Conservation (phyloP, 2,888 invertebrate species). For the Sisyra terminalis region DNA sequence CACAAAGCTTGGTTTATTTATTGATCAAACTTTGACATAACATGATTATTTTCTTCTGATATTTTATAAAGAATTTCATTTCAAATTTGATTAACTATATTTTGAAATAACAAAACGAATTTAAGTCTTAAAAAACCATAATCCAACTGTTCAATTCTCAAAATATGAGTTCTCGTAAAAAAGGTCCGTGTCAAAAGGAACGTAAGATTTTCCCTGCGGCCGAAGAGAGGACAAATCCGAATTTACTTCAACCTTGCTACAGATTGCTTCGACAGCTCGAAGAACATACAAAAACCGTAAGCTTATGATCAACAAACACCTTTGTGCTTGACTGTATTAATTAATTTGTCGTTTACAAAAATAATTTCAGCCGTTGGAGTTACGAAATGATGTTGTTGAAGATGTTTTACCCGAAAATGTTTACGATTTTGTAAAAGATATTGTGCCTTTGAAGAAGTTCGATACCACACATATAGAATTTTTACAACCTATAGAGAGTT, state of each 20-base stretch:
- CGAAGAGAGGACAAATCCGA: slow-evolving; percentile 16
- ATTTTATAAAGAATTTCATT: background rate
- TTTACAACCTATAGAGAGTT: too few relatives aligned
- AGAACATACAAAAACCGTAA: slow-evolving; percentile 18
- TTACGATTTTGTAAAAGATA: background rate
- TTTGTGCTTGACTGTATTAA: too few relatives aligned
- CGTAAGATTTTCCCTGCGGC: slow-evolving; percentile 13
- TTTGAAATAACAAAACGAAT: too few relatives aligned
- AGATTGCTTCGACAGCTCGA: slow-evolving; percentile 19
- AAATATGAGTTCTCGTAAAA: background rate
- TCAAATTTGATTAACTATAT: background rate
- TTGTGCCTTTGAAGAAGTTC: background rate
- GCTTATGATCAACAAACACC: slow-evolving; percentile 4
- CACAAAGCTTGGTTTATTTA: background rate
- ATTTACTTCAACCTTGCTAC: slow-evolving; percentile 20
- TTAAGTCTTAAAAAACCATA: too few relatives aligned
- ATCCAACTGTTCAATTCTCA: too few relatives aligned
- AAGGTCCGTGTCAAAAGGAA: background rate
- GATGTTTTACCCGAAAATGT: background rate
- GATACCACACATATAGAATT: too few relatives aligned
- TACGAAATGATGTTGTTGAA: background rate
- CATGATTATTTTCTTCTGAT: too few relatives aligned
- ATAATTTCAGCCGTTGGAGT: background rate
- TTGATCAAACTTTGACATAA: background rate
- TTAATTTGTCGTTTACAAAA: too few relatives aligned